phyloP scores from a whole-genome alignment of 2,797 vertebrate genomes.

The Dendrocincla fuliginosa region DNA sequence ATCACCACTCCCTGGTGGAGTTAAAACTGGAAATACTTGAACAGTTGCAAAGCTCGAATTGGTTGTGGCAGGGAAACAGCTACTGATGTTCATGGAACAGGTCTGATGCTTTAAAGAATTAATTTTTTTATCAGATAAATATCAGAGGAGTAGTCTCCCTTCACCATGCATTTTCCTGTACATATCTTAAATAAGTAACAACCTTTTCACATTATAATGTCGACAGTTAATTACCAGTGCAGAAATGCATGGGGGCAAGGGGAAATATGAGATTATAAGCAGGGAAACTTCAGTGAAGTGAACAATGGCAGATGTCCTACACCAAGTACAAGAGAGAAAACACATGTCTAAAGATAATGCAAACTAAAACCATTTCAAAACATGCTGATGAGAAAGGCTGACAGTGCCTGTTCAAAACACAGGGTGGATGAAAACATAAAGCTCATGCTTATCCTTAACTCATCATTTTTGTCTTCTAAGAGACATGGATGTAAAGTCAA shows the following conservation, averaged over 20 bases:
- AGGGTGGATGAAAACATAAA: neutral
- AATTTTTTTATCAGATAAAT: neutral
- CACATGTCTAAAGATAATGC: neutral
- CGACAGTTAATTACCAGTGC: neutral
- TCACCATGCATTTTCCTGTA: neutral
- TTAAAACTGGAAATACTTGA: neutral
- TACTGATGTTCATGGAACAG: neutral
- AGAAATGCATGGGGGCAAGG: neutral
- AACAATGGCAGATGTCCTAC: neutral
- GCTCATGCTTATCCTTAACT: neutral
- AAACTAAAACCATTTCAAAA: conserved; percentile 9
- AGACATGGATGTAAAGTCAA: neutral
- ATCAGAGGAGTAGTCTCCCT: neutral
- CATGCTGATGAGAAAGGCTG: neutral
- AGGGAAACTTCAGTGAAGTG: neutral
- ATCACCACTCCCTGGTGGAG: neutral
- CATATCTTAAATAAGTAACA: neutral
- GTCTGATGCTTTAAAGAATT: neutral
- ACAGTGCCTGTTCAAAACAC: neutral
- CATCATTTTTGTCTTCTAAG: neutral
- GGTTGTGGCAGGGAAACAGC: neutral
- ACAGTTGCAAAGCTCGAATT: neutral
- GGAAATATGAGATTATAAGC: neutral
- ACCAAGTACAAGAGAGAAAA: neutral
- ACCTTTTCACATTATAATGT: neutral